phyloP scores from a whole-genome alignment of 1,140 invertebrate genomes.

The Ptiloglossa arizonensis region DNA sequence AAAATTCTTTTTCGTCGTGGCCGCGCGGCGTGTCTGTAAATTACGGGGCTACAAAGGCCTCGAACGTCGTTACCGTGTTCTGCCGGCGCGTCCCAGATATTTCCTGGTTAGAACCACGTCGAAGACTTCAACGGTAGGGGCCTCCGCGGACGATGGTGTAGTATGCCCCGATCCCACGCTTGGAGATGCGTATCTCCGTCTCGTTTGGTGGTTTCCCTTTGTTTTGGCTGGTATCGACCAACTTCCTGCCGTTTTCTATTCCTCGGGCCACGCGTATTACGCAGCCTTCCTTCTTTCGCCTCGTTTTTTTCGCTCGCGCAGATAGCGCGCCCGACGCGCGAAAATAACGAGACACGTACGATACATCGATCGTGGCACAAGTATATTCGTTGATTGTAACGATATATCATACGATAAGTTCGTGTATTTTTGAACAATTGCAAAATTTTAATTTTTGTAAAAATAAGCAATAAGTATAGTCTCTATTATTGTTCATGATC shows the following conservation, averaged over 20 bases:
- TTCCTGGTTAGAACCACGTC: constrained; percentile 51
- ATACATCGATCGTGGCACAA: too few relatives aligned
- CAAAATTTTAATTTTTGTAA: too few relatives aligned
- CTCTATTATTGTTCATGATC: too few relatives aligned
- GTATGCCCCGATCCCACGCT: constrained; percentile 51
- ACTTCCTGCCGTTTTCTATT: constrained; percentile 61
- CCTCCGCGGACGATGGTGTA: not conserved
- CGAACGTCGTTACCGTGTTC: constrained; percentile 17
- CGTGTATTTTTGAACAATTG: too few relatives aligned
- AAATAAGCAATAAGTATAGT: too few relatives aligned
- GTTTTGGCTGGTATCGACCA: constrained; percentile 52
- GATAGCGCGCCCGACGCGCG: not conserved
- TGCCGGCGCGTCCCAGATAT: constrained; percentile 47
- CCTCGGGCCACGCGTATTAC: constrained; percentile 47
- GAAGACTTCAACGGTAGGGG: constrained; percentile 32
- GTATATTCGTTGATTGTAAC: too few relatives aligned
- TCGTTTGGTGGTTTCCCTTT: constrained; percentile 59
- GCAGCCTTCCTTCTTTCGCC: constrained; percentile 36
- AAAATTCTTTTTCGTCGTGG: constrained; percentile 8
- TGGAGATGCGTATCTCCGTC: constrained; percentile 54
- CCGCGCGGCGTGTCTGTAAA: not conserved
- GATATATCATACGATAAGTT: too few relatives aligned
- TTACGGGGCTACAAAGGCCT: constrained; percentile 19
- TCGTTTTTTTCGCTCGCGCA: not conserved
- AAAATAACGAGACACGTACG: constrained; percentile 3